Conservation (phyloP, 1,140 invertebrate species). For the Andricus grossulariae region DNA sequence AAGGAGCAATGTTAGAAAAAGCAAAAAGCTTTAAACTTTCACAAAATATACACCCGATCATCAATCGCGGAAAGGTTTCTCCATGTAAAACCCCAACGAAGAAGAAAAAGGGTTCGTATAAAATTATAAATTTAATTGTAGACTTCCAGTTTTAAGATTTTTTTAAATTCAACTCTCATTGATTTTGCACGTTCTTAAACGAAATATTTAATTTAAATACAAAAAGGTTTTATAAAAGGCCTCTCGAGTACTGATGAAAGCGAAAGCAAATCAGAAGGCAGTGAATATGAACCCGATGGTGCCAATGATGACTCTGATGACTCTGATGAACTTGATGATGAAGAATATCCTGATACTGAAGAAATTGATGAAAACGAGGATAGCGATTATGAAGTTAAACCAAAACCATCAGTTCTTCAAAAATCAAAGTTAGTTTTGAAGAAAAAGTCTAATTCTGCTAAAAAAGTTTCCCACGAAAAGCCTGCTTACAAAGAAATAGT, state of each 20-base stretch:
- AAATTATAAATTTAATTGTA: neutral
- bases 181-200: neutral
- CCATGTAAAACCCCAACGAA: neutral
- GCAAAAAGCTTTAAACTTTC: neutral
- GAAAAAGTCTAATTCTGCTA: conserved; percentile 6
- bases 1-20: conserved; percentile 21
- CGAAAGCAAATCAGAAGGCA: conserved; percentile 67
- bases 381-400: conserved; percentile 28
- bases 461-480: conserved; percentile 28
- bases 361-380: neutral
- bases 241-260: conserved; percentile 38
- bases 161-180: too few species aligned
- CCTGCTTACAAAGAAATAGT: conserved; percentile 50
- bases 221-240: neutral
- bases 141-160: too few species aligned
- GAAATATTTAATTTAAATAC: neutral
- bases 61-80: neutral
- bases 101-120: neutral
- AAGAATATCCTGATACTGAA: conserved; percentile 22
- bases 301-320: conserved; percentile 62
- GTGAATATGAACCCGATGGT: conserved; percentile 60
- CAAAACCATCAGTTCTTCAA: neutral
- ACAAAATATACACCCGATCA: neutral
- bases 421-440: conserved; percentile 31
- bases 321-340: conserved; percentile 37